Evolutionary conservation across 2,797 vertebrate species (phyloP).

Genomic region (Thaleichthys pacificus): DNA sequence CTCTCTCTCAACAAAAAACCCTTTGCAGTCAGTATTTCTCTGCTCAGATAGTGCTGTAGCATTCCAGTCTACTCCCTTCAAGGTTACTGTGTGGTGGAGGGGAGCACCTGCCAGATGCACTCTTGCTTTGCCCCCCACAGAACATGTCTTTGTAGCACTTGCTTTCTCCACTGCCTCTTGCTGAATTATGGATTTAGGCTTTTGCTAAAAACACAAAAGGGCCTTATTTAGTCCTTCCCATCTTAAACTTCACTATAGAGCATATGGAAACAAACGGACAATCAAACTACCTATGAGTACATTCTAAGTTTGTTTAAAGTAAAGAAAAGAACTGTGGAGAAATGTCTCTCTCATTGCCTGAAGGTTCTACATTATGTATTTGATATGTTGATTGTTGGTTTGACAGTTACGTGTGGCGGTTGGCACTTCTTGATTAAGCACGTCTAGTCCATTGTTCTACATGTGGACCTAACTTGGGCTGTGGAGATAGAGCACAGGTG

Average conservation of each 20-base stretch:
- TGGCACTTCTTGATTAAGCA: constrained; percentile 68
- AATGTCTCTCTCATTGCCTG: constrained; percentile 13
- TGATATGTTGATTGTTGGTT: constrained; percentile 21
- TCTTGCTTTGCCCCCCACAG: constrained; percentile 56
- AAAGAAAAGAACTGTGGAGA: background rate
- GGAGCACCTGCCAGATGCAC: constrained; percentile 72
- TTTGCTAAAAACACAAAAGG: background rate
- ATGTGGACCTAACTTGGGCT: constrained; percentile 52
- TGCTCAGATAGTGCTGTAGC: constrained; percentile 52
- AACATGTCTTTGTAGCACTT: constrained; percentile 26
- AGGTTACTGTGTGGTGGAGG: constrained; percentile 71
- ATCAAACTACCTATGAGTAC: background rate
- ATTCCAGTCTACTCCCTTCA: constrained; percentile 77
- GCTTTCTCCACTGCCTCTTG: constrained; percentile 12
- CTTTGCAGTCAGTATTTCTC: constrained; percentile 30
- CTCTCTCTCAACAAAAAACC: constrained; percentile 26
- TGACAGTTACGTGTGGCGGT: constrained; percentile 60
- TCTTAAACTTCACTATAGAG: background rate
- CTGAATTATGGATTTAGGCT: background rate
- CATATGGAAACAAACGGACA: background rate
- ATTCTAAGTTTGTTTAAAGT: background rate
- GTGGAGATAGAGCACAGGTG: constrained; percentile 30
- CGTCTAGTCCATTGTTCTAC: constrained; percentile 62
- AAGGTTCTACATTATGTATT: constrained; percentile 37
- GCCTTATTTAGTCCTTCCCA: background rate